Evolutionary conservation across 2,113 vertebrate species (phyloP).

Genomic region (Meriones unguiculatus): DNA sequence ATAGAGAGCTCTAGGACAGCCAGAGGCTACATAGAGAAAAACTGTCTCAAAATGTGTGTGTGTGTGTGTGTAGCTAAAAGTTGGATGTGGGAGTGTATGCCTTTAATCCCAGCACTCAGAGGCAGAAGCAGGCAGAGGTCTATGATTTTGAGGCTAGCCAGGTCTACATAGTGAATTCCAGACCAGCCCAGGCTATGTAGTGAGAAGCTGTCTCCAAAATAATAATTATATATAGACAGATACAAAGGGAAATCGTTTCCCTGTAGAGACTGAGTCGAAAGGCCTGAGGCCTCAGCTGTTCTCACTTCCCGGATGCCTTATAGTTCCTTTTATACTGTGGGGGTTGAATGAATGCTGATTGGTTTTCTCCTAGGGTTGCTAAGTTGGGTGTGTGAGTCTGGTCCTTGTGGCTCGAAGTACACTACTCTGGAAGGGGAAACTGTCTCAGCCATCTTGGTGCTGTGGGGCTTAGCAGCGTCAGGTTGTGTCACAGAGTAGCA

Average conservation of each 20-base stretch:
- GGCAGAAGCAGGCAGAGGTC: not conserved
- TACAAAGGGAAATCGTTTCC: conserved; percentile 23
- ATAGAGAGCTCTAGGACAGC: not conserved
- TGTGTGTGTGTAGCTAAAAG: conserved; percentile 32
- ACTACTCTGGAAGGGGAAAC: not conserved
- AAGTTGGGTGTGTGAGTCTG: conserved; percentile 12
- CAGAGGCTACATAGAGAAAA: not conserved
- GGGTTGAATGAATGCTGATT: conserved; percentile 12
- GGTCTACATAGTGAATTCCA: not conserved
- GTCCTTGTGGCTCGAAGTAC: not conserved
- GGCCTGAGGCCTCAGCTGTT: not conserved
- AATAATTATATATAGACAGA: not conserved
- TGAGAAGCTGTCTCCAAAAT: not conserved
- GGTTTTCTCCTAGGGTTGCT: not conserved
- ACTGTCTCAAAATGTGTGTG: not conserved
- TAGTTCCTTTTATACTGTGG: not conserved
- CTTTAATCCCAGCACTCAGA: not conserved
- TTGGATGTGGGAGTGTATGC: not conserved
- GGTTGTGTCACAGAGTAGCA: not conserved
- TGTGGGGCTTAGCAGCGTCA: not conserved
- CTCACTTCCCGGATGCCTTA: not conserved
- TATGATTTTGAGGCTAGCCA: not conserved
- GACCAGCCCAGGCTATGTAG: not conserved
- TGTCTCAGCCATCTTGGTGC: conserved; percentile 29
- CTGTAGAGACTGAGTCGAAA: conserved; percentile 11